Evolutionary conservation across 2,888 invertebrate species (phyloP), one percentile per base, ranked within the genome.

Genomic region (Acheta domesticus): DNA sequence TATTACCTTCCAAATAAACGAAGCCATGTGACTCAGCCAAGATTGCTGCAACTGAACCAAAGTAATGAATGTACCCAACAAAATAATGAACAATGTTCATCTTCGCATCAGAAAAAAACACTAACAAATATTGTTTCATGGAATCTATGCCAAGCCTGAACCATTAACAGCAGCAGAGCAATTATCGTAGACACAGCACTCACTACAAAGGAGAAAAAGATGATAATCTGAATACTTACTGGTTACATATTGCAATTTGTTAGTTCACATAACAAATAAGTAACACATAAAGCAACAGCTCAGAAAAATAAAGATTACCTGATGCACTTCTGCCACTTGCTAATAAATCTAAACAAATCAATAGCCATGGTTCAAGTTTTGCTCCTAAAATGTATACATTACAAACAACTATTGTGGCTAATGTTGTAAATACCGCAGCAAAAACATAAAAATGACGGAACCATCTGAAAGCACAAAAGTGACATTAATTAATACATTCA

Each of bases 121-220:
- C 93, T 95, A 36, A 97, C 87, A 85, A 87, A 93, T 83, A 92
- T 90, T 0, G 94, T 93, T 87, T 97, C 97, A 84, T 95, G 95
- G 81, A 93, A 90, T 83, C 97, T 89, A 83, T 94, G 89, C 77
- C 88, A 87, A 81, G 93, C 92, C 85, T 96, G 96, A 48, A 93
- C 81, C 0, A 91, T 90, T 1, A 95, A 85, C 21, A 96, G 86
- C 2, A 87, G 82, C 74, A 91, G 85, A 0, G 91, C 92, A 50
- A 94, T 84, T 2, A 92, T 84, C 0, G 91, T 90, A 74, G 91
- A 89, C 76, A 89, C 87, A 14, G 89, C 87, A 74, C 90, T 88
- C 74, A 91, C 93, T 93, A 86, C 81, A 89, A 88, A 81, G 76
- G 80, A 77, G 81, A 80, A 81, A 75, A 79, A 62, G 12, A n/a